Evolutionary conservation across 2,113 vertebrate species (phyloP).

Genomic region (Erythrocercus mccallii): DNA sequence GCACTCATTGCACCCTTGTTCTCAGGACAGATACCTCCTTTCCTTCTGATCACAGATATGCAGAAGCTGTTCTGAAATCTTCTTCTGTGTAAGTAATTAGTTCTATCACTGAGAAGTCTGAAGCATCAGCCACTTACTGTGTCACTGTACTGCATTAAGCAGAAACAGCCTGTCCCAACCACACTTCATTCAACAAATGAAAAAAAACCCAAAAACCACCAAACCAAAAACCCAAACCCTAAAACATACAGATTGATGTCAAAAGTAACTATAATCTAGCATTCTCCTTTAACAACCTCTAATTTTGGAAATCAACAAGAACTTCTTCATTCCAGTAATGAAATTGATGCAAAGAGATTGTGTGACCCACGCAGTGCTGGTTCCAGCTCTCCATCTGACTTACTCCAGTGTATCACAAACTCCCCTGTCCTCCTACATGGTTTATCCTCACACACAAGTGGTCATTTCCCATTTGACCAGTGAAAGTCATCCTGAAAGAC

Average conservation of each 20-base stretch:
- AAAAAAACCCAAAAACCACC: too few relatives aligned
- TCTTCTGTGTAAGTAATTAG: background rate
- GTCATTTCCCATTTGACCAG: background rate
- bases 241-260: background rate
- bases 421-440: background rate
- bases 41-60: accelerated
- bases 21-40: background rate
- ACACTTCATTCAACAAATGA: background rate
- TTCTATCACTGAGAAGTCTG: background rate
- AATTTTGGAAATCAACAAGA: background rate
- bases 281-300: background rate
- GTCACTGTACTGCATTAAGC: background rate
- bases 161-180: background rate
- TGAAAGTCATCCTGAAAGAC: background rate
- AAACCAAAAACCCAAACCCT: background rate
- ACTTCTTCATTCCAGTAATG: background rate
- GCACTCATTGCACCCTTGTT: background rate
- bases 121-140: background rate
- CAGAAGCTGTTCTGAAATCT: background rate
- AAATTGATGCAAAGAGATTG: background rate
- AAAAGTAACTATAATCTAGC: background rate
- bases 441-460: background rate
- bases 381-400: background rate
- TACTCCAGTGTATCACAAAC: background rate
- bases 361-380: background rate